Evolutionary conservation across 2,888 invertebrate species (phyloP).

Genomic region (Drosophila antonietae): DNA sequence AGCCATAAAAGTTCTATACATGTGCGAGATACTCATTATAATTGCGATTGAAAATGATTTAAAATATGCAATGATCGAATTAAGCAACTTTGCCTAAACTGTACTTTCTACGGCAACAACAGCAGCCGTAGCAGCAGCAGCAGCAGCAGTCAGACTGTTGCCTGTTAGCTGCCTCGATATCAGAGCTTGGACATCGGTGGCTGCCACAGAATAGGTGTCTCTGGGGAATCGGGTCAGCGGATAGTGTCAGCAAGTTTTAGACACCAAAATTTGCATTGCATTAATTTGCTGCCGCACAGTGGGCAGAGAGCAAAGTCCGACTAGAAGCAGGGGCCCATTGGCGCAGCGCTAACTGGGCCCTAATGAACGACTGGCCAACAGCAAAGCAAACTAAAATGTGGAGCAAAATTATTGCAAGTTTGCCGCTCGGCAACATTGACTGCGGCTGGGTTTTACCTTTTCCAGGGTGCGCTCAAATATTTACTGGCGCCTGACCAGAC

Average conservation of each 20-base stretch:
- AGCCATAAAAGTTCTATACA: constrained; percentile 27
- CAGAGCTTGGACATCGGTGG: constrained; percentile 33
- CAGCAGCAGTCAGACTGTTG: constrained; percentile 13
- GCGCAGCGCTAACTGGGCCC: constrained; percentile 27
- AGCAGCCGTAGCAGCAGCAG: neutral
- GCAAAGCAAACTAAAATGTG: constrained; percentile 40
- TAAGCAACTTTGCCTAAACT: constrained; percentile 21
- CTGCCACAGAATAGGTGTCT: constrained; percentile 55
- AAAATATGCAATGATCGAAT: constrained; percentile 11
- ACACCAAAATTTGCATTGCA: constrained; percentile 69
- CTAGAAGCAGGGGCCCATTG: constrained; percentile 8
- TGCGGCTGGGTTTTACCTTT: constrained; percentile 30
- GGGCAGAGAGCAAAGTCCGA: neutral
- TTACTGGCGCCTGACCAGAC: constrained; percentile 46
- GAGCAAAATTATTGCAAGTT: constrained; percentile 39
- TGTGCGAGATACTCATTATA: constrained; percentile 30
- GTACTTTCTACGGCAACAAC: constrained; percentile 13
- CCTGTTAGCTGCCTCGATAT: constrained; percentile 24
- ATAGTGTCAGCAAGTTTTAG: constrained; percentile 67
- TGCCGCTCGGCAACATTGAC: neutral
- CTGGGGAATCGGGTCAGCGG: constrained; percentile 78
- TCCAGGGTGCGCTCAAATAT: constrained; percentile 51
- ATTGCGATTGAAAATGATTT: neutral
- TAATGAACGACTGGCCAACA: constrained; percentile 44
- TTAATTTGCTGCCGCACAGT: constrained; percentile 46